Percentiles rank a stretch among this genome's conserved stretches.
Evolutionary conservation across 2,888 invertebrate species (phyloP).

Genomic region (Oligia latruncula): DNA sequence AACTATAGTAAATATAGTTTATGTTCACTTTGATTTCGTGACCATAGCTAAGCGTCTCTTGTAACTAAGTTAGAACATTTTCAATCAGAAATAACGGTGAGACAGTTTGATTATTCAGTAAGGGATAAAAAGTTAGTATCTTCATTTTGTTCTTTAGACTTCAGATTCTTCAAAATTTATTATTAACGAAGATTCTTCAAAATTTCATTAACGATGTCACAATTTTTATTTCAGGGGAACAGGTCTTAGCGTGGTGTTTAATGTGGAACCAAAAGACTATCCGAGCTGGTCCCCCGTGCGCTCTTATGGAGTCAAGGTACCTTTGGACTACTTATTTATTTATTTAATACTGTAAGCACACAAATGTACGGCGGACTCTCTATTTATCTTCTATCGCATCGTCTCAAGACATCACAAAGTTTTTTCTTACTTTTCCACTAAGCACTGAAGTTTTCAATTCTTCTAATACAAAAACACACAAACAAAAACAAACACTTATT

Average conservation of each 20-base stretch:
- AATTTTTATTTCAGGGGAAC: slow-evolving; percentile 73
- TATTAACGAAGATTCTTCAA: not conserved
- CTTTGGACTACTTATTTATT: not conserved
- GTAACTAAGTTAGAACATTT: not conserved
- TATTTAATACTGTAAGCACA: not conserved
- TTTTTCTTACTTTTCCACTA: not conserved
- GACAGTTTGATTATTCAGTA: not conserved
- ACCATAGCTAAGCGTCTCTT: not conserved
- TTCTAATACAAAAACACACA: not conserved
- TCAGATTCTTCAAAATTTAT: not conserved
- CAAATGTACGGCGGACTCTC: not conserved
- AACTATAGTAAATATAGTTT: not conserved
- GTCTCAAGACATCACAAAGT: not conserved
- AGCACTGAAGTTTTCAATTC: not conserved
- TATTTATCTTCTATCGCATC: not conserved
- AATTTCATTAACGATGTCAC: not conserved
- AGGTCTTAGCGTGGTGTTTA: slow-evolving; percentile 78
- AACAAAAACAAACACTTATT: not conserved
- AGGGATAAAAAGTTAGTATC: not conserved
- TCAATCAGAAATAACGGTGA: not conserved
- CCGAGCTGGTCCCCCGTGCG: slow-evolving; percentile 70
- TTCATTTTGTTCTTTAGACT: not conserved
- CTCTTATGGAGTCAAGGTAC: slow-evolving; percentile 81
- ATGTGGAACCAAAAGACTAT: slow-evolving; percentile 81
- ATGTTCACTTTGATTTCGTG: not conserved